Percentiles rank a stretch among this genome's conserved stretches.
phyloP scores from a whole-genome alignment of 2,888 invertebrate species.

The Embidobia sp. region DNA sequence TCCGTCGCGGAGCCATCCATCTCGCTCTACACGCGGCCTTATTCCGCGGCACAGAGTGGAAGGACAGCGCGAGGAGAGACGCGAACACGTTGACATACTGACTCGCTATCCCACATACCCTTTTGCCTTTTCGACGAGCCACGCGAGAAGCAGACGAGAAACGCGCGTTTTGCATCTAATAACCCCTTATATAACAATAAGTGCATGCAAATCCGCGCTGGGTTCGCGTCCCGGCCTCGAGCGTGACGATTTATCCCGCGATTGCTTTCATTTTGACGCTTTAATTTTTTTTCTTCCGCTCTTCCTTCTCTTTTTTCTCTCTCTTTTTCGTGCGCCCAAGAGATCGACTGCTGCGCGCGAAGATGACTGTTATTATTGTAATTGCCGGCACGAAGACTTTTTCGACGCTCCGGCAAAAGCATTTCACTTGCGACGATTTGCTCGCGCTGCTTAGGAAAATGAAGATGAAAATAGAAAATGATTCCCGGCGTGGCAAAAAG shows the following conservation, averaged over 20 bases:
- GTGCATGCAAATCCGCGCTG: constrained; percentile 17
- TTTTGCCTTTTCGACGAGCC: constrained; percentile 77
- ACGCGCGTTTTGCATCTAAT: constrained; percentile 40
- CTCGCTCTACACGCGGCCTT: constrained; percentile 77
- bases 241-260: constrained; percentile 25
- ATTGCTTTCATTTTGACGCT: constrained; percentile 35
- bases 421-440: constrained; percentile 7
- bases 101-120: constrained; percentile 82
- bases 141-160: constrained; percentile 45
- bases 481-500: constrained; percentile 4
- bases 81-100: constrained; percentile 81
- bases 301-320: not conserved
- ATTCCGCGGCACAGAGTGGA: constrained; percentile 74
- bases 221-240: not conserved
- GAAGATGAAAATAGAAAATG: constrained; percentile 19
- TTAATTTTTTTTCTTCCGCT: not conserved
- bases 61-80: constrained; percentile 74
- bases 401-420: not conserved
- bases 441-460: not conserved
- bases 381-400: constrained; percentile 1
- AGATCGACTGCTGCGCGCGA: not conserved
- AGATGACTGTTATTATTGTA: constrained; percentile 23
- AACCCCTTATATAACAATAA: constrained; percentile 56
- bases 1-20: constrained; percentile 48
- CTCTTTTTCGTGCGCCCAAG: not conserved